Base-by-base conservation (phyloP, 2,113 vertebrate genomes). In the Thalassoma bifasciatum region DNA sequence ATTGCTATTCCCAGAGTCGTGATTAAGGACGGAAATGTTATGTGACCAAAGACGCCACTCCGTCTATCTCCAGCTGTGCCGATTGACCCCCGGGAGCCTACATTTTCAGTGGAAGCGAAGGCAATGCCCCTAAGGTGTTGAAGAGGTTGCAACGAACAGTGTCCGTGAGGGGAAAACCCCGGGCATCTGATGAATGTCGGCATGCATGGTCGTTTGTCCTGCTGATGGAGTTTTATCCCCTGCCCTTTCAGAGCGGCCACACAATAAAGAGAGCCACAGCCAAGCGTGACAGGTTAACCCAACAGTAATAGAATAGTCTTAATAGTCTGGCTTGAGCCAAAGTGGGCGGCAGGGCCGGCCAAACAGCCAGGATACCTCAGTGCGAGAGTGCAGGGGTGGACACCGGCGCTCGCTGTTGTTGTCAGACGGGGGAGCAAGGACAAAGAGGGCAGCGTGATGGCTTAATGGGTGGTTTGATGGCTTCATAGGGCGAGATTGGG, bases 171-270 rank as follows among this genome's bases (percentile, higher is more conserved):
- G 69, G 75, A 64, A 34, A 53, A 36, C 71, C 81, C 80, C 19
- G 3, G 24, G 73, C 74, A 14, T 56, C 79, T 91, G 89, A 91
- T 88, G 79, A 86, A 89, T 86, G 81, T 75, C 16, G 72, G 69
- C 74, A 1, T 14, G 66, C 38, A 73, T 53, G 78, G 74, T 81
- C 83, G 84, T 90, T 91, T 92, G 86, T 92, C 86, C 82, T 23
- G 36, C 83, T 91, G 89, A 91, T 91, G 84, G 87, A 90, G 85
- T 91, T 91, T 90, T 86, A 89, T 89, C 88, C 84, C 46, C 82
- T 92, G 90, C 90, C 87, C 87, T 90, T 90, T 88, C 83, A 79
- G 81, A 84, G 72, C 38, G 51, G 77, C 84, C 79, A 80, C 81
- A 80, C 84, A 80, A 88, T 90, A 87, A 86, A 88, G 78, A 83